Conservation (phyloP, 2,797 vertebrate genomes). For the Champsocephalus esox region DNA sequence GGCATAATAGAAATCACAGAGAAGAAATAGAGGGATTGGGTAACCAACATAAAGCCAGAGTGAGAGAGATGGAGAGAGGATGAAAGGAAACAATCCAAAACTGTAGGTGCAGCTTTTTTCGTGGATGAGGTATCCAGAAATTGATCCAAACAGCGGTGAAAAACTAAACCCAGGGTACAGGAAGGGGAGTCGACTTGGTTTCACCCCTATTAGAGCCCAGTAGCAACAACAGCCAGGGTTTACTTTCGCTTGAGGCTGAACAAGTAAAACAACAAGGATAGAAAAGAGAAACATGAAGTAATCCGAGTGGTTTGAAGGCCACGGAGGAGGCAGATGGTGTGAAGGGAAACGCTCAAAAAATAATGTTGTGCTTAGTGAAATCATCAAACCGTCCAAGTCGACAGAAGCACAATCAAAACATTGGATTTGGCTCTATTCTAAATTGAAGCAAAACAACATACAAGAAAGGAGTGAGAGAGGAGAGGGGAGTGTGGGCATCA, state of each 20-base stretch:
- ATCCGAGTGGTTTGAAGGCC: slow-evolving; percentile 48
- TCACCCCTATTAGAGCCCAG: slow-evolving; percentile 29
- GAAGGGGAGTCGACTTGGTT: slow-evolving; percentile 42
- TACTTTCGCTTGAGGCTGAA: slow-evolving; percentile 54
- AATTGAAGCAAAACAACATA: slow-evolving; percentile 4
- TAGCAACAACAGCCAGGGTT: slow-evolving; percentile 40
- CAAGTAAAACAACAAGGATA: slow-evolving; percentile 33
- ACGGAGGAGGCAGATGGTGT: slow-evolving; percentile 32
- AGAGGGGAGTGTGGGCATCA: background rate
- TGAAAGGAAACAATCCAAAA: slow-evolving; percentile 39
- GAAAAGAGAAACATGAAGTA: slow-evolving; percentile 39
- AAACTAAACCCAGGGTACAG: slow-evolving; percentile 35
- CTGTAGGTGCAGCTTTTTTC: slow-evolving; percentile 38
- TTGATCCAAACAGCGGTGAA: slow-evolving; percentile 42
- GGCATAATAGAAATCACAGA: slow-evolving; percentile 51
- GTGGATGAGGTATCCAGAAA: slow-evolving; percentile 36
- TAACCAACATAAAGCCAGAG: slow-evolving; percentile 7
- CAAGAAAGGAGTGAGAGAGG: background rate
- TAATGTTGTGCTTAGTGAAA: slow-evolving; percentile 40
- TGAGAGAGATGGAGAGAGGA: slow-evolving; percentile 17
- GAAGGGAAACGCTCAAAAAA: slow-evolving; percentile 44
- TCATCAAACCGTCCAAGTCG: slow-evolving; percentile 28
- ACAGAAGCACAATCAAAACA: slow-evolving; percentile 37
- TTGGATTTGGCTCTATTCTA: slow-evolving; percentile 9
- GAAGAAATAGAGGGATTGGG: slow-evolving; percentile 30